These are phyloP conservation scores for Tenualosa ilisha DNA, from an alignment of 2,797 vertebrate species.

Conservation along the genomic window DNA sequence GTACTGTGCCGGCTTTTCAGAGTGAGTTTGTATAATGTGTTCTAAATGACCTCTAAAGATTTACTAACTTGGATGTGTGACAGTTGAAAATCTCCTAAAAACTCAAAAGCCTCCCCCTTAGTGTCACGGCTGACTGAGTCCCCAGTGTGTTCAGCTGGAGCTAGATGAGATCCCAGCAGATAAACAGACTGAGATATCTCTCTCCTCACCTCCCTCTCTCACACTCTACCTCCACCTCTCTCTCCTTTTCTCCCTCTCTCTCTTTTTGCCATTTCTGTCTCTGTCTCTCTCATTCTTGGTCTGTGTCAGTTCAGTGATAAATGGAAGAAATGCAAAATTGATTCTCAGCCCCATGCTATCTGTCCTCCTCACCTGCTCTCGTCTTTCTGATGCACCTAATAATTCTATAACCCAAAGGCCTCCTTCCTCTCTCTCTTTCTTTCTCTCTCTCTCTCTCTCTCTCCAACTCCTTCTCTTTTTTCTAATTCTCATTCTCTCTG, in stretches of 20 bases:
- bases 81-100: background rate
- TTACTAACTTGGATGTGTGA: background rate
- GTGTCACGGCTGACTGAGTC: background rate
- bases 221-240: background rate
- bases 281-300: conserved; percentile 39
- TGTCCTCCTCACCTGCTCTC: conserved; percentile 20
- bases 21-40: background rate
- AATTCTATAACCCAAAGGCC: background rate
- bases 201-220: background rate
- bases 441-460: background rate
- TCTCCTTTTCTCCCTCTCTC: conserved; percentile 33
- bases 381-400: conserved; percentile 26
- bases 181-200: background rate
- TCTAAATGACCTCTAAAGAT: background rate
- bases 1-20: no score
- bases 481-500: background rate
- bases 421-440: background rate
- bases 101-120: background rate
- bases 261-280: conserved; percentile 24
- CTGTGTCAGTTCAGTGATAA: background rate
- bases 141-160: background rate
- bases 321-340: background rate
- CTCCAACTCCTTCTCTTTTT: background rate
- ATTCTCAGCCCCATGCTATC: background rate
- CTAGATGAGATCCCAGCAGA: background rate